Percentiles rank a stretch among this genome's conserved stretches.
Evolutionary conservation across 2,797 vertebrate genomes (phyloP).

Genomic region (Arremon aurantiirostris): DNA sequence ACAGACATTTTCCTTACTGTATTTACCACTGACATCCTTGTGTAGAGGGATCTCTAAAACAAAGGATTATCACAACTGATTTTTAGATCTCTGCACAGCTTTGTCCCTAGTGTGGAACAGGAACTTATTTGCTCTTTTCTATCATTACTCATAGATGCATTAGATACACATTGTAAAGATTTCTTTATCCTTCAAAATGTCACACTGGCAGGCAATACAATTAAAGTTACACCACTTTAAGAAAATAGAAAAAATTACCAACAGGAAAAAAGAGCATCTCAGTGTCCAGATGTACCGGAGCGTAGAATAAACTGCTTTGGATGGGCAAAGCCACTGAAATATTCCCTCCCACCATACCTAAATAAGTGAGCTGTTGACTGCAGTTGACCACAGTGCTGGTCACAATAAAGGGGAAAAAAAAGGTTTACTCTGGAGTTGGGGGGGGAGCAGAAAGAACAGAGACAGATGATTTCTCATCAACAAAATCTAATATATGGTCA

Average conservation of each 20-base stretch:
- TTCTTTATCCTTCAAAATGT: neutral
- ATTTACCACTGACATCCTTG: neutral
- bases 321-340: neutral
- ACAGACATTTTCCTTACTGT: neutral
- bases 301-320: neutral
- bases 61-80: neutral
- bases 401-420: neutral
- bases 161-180: fast-evolving
- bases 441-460: neutral
- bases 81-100: neutral
- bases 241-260: neutral
- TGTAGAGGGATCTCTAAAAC: neutral
- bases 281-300: neutral
- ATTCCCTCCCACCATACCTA: neutral
- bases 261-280: neutral
- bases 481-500: neutral
- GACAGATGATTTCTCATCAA: neutral
- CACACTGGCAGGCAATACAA: neutral
- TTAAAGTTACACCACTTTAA: neutral
- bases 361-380: neutral
- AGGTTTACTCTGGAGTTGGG: neutral
- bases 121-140: neutral
- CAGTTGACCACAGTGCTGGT: neutral
- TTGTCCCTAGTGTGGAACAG: neutral
- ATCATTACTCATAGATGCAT: neutral